A percentile compares a stretch with the other conserved stretches of the same genome.
Evolutionary conservation across 1,140 invertebrate genomes (phyloP).

Genomic region (Melanaphis sacchari): DNA sequence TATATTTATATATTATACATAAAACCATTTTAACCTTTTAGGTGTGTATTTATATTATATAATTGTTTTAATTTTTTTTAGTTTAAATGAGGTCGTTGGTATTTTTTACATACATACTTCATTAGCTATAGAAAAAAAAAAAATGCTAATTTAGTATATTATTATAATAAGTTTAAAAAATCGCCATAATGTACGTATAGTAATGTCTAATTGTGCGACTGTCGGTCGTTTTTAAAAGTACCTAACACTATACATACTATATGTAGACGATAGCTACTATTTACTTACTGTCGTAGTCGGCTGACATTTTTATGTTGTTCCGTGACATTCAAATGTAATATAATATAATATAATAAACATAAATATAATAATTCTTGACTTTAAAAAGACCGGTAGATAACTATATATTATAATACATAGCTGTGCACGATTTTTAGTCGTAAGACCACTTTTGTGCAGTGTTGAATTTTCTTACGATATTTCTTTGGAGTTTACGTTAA

Average conservation of each 20-base stretch:
- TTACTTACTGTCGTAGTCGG: not conserved
- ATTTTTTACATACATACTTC: not conserved
- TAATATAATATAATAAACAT: not conserved
- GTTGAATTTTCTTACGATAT: not conserved
- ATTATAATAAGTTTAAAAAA: conserved; percentile 13
- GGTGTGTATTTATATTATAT: not conserved
- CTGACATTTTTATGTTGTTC: not conserved
- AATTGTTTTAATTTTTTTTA: not conserved
- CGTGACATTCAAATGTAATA: not conserved
- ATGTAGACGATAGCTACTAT: not conserved
- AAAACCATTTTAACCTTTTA: not conserved
- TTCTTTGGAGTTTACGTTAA: not conserved
- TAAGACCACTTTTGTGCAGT: not conserved
- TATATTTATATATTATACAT: too few species aligned
- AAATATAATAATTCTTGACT: not conserved
- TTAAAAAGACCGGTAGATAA: not conserved
- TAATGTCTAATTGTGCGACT: not conserved
- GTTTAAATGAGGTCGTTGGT: conserved; percentile 28
- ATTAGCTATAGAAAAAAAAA: not conserved
- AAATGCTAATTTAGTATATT: not conserved
- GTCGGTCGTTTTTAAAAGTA: not conserved
- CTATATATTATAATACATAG: not conserved
- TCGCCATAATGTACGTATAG: not conserved
- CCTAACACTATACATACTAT: not conserved
- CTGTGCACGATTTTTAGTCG: not conserved